Conservation (phyloP, 2,888 invertebrate species). For the Beris morrisii region DNA sequence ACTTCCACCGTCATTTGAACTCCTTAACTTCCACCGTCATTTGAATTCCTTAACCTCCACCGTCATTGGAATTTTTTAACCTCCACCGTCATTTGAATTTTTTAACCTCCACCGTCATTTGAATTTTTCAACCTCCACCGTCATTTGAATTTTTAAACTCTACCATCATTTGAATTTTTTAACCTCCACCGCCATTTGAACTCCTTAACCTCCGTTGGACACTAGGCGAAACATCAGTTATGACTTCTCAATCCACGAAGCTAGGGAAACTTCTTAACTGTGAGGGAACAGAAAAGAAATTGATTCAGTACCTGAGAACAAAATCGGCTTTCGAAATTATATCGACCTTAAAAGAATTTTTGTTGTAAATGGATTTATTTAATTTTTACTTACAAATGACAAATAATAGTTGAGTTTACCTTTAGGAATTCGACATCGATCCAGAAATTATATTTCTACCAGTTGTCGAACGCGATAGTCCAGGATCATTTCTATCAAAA, state of each 20-base stretch:
- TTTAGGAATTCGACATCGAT: slow-evolving; percentile 11
- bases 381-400: too few relatives aligned
- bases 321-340: slow-evolving; percentile 2
- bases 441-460: background rate
- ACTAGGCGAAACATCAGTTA: background rate
- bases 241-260: background rate
- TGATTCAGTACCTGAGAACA: background rate
- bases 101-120: too few relatives aligned
- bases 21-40: too few relatives aligned
- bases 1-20: too few relatives aligned
- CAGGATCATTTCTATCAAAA: slow-evolving; percentile 8
- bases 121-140: too few relatives aligned
- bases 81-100: too few relatives aligned
- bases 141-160: too few relatives aligned
- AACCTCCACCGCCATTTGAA: too few relatives aligned
- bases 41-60: too few relatives aligned
- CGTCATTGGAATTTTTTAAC: too few relatives aligned
- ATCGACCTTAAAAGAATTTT: background rate
- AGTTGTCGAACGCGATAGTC: background rate
- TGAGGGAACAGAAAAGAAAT: background rate
- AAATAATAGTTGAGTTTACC: background rate
- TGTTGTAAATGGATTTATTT: slow-evolving; percentile 7
- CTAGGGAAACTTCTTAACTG: slow-evolving; percentile 4
- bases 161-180: too few relatives aligned
- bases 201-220: too few relatives aligned